Evolutionary conservation across 2,113 vertebrate species (phyloP), one percentile per base, ranked within the genome.

Genomic region (Passerina amoena): DNA sequence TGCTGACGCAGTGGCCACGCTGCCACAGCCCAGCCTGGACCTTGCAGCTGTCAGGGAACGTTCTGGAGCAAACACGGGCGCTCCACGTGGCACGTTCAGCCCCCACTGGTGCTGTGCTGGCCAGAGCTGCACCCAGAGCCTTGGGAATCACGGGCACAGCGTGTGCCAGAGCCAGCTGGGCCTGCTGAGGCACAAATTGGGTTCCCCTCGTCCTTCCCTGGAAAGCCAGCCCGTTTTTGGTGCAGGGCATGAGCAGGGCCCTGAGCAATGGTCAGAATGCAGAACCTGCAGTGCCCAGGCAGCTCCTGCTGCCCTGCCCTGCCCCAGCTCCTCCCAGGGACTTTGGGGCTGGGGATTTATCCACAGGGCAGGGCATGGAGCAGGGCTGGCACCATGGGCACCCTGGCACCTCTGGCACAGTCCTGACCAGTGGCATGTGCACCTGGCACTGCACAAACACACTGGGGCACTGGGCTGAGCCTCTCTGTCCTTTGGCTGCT

Each of bases 301-400:
- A 64, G 54, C 31, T 40, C 28, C 44, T 10, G 10, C 77, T 25
- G 6, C 38, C 45, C 45, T 17, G 2, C 16, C 53, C 54, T 76
- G 38, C 22, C 25, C 27, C 2, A 4, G n/a, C 4, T 27, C 42
- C 22, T 2, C 4, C 3, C 2, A 2, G 60, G 2, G 7, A 22
- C 59, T 47, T 60, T 22, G 10, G 37, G n/a, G 33, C n/a, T 2
- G 0, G 45, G 33, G 47, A 7, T 87, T 45, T 37, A 24, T 47
- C 47, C 7, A 1, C 33, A 38, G 28, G 9, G 2, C 35, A 15
- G 22, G 33, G 22, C 64, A 90, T 0, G 3, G 71, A 86, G 59
- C 12, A 11, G 73, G 0, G 0, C 77, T 50, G 61, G 82, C 35
- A 7, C 19, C 0, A 0, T 4, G 10, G 5, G 10, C 14, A 12